phyloP scores from a whole-genome alignment of 1,140 invertebrate genomes.

The Conus betulinus region DNA sequence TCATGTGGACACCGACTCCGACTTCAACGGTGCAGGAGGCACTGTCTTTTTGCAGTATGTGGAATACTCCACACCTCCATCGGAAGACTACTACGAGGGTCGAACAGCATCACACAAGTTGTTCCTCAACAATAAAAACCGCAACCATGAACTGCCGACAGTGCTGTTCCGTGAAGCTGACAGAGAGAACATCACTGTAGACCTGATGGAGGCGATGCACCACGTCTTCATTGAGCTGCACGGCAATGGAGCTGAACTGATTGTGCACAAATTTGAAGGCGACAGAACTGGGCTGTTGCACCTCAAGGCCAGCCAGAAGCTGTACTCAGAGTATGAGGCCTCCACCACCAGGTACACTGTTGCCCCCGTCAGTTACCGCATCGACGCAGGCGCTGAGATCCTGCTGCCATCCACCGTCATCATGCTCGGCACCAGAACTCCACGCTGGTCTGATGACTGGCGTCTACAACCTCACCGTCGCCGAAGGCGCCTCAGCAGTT shows the following conservation, averaged over 20 bases:
- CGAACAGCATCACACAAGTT: too few species aligned
- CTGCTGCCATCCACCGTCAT: slow-evolving; percentile 63
- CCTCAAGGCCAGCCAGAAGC: slow-evolving; percentile 51
- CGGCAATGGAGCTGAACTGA: slow-evolving; percentile 52
- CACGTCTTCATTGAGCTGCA: slow-evolving; percentile 61
- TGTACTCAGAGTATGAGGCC: slow-evolving; percentile 61
- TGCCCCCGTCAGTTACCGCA: slow-evolving; percentile 66
- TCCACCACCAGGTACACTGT: slow-evolving; percentile 65
- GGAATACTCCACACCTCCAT: slow-evolving; percentile 48
- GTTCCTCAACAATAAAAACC: too few species aligned
- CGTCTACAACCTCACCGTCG: slow-evolving; percentile 64
- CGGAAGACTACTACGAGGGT: slow-evolving; percentile 44
- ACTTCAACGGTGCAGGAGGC: slow-evolving; percentile 59
- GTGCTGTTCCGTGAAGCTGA: too few species aligned
- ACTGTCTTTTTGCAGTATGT: slow-evolving; percentile 58
- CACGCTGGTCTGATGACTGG: slow-evolving; percentile 59
- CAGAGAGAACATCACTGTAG: too few species aligned
- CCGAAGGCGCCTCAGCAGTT: slow-evolving; percentile 55
- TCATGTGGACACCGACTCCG: slow-evolving; percentile 43
- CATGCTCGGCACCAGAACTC: slow-evolving; percentile 62
- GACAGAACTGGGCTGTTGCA: slow-evolving; percentile 65
- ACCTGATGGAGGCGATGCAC: slow-evolving; percentile 58
- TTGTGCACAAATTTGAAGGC: slow-evolving; percentile 65
- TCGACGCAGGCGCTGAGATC: slow-evolving; percentile 57
- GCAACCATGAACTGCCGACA: too few species aligned